Base-by-base conservation (phyloP, 2,888 invertebrate genomes). In the Phymatocera aterrima region DNA sequence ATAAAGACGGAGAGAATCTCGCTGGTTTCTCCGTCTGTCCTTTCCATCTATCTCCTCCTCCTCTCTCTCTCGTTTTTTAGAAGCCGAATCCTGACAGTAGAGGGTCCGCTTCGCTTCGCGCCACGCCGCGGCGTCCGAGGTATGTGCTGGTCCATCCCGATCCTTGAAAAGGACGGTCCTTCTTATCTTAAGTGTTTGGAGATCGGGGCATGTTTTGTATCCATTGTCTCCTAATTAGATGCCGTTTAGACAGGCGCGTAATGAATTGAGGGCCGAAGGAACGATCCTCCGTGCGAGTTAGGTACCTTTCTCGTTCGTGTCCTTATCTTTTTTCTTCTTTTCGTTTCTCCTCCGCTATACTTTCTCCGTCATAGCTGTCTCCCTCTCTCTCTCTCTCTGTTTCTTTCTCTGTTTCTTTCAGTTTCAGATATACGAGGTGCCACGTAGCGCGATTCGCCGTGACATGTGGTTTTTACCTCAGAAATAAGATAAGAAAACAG, bases 211-310 rank as follows among this genome's bases (percentile, higher is more conserved):
- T 87, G 87, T 88, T 88, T 88, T 87, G 87, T 87, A 88, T 86
- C 89, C 83, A 87, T 88, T 88, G 87, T 87, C 84, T 86, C 83
- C 88, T 89, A 89, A 89, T 89, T 89, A 88, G 88, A 88, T 86
- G 87, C 84, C 86, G 86, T 87, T 86, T 86, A 85, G 86, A 85
- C 82, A 84, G 83, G 84, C 84, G 61, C 78, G 82, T 85, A 87
- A 88, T 85, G 87, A 88, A 86, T 84, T 83, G 82, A 85, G 82
- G 81, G 46, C 43, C 61, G 37, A 64, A n/a, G n/a, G n/a, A 64
- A 64, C 61, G 61, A 64, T 64, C 61, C 61, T 37, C n/a, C 37
- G 37, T 18, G 37, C n/a, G n/a, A n/a, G n/a, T n/a, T n/a, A 64
- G 61, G 61, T 64, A 37, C 31, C 60, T 60, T 64, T 37, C 61